phyloP scores from a whole-genome alignment of 2,113 vertebrate species.

The Atherinomorus stipes region DNA sequence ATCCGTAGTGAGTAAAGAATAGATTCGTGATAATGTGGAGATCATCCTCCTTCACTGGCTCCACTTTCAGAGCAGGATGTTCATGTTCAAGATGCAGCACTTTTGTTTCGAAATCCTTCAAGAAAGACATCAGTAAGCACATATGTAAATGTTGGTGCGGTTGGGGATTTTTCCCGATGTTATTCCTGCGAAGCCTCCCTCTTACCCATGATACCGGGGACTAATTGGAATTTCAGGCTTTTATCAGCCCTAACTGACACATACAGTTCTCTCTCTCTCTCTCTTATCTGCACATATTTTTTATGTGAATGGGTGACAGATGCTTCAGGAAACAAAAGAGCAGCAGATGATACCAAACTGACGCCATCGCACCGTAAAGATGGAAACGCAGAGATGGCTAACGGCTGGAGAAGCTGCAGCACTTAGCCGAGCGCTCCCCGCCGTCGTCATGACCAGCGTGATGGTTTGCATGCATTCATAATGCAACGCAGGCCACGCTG shows the following conservation, averaged over 20 bases:
- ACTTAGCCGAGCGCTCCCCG: slow-evolving; percentile 5
- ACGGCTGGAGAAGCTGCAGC: slow-evolving; percentile 16
- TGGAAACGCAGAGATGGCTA: slow-evolving; percentile 29
- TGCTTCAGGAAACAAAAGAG: slow-evolving; percentile 52
- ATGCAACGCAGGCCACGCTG: slow-evolving; percentile 25
- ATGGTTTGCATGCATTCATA: slow-evolving; percentile 39
- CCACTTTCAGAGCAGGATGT: slow-evolving; percentile 29
- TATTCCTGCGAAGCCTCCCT: slow-evolving; percentile 55
- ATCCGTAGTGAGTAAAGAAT: slow-evolving; percentile 31
- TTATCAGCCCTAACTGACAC: slow-evolving; percentile 72
- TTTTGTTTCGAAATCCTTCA: slow-evolving; percentile 47
- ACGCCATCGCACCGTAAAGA: slow-evolving; percentile 22
- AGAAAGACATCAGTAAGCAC: slow-evolving; percentile 36
- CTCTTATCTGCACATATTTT: slow-evolving; percentile 63
- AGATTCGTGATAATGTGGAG: slow-evolving; percentile 31
- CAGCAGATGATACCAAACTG: slow-evolving; percentile 36
- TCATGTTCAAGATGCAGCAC: slow-evolving; percentile 17
- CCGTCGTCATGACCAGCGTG: slow-evolving; percentile 18
- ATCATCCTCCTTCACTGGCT: slow-evolving; percentile 4
- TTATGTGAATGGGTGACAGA: slow-evolving; percentile 61
- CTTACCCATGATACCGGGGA: slow-evolving; percentile 52
- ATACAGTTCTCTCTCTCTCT: slow-evolving; percentile 44
- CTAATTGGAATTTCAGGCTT: slow-evolving; percentile 79
- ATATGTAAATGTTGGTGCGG: slow-evolving; percentile 51
- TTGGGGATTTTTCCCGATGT: slow-evolving; percentile 60